A percentile compares a stretch with the other conserved stretches of the same genome.
Conservation (phyloP, 2,888 invertebrate species). For the Phaedon cochleariae region DNA sequence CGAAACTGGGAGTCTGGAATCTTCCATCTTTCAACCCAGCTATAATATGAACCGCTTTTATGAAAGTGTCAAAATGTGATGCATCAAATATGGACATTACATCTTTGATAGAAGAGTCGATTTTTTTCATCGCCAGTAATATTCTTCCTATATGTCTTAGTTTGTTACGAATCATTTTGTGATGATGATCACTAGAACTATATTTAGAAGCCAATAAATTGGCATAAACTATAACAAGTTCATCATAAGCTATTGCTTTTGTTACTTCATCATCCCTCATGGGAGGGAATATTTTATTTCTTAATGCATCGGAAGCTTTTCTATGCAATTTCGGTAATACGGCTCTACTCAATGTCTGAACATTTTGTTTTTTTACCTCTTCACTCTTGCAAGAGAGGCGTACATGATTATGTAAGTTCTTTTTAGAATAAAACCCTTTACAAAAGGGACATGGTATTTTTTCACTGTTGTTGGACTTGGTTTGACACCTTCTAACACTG, state of each 20-base stretch:
- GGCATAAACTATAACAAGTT: conserved; percentile 4
- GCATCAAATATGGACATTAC: conserved; percentile 5
- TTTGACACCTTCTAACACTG: not conserved
- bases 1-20: conserved; percentile 2
- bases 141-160: conserved; percentile 1
- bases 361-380: not conserved
- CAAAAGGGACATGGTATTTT: conserved; percentile 6
- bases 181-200: not conserved
- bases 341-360: not conserved
- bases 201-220: conserved; percentile 1
- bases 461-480: not conserved
- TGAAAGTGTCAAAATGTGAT: conserved; percentile 6
- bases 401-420: conserved; percentile 12
- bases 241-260: conserved; percentile 2
- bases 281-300: not conserved
- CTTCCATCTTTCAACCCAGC: conserved; percentile 11
- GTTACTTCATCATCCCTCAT: conserved; percentile 9
- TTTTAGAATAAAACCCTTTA: conserved; percentile 13
- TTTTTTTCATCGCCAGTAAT: conserved; percentile 13
- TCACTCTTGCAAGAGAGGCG: not conserved
- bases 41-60: conserved; percentile 5
- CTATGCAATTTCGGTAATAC: not conserved
- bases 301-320: not conserved
- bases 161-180: conserved; percentile 7
- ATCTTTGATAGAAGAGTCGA: conserved; percentile 2